Percentiles rank a stretch among this genome's conserved stretches.
These are phyloP conservation scores for Coreoperca whiteheadi DNA, from an alignment of 2,113 vertebrate species.

Conservation along the genomic window DNA sequence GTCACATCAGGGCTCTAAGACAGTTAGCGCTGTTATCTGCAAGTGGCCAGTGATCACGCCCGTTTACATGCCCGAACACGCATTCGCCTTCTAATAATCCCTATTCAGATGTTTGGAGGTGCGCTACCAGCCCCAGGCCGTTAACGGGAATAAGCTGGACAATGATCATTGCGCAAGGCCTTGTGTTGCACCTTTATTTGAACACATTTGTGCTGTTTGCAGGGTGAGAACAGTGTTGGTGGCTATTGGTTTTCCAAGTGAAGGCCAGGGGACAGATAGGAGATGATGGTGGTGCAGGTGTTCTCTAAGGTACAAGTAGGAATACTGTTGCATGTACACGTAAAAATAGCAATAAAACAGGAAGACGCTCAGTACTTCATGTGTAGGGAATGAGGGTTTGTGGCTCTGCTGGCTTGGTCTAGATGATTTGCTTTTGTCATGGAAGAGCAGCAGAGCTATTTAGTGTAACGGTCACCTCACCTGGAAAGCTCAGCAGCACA, in stretches of 20 bases:
- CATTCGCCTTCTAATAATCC: no score
- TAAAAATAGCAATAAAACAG: not conserved
- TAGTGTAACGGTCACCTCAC: conserved; percentile 20
- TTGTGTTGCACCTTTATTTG: no score
- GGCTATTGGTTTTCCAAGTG: not conserved
- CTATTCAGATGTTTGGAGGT: no score
- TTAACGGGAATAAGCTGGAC: no score
- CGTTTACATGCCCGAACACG: no score
- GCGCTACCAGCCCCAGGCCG: no score
- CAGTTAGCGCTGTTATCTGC: no score
- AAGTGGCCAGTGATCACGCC: no score
- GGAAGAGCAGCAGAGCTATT: not conserved
- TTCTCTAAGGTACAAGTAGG: not conserved
- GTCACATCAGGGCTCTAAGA: no score
- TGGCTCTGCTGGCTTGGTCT: not conserved
- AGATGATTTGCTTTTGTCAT: not conserved
- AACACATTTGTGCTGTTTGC: not conserved
- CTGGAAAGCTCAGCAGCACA: conserved; percentile 14
- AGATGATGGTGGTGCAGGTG: not conserved
- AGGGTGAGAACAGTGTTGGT: not conserved
- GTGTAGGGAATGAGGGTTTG: not conserved
- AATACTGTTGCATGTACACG: not conserved
- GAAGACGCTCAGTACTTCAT: not conserved
- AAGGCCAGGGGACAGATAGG: not conserved
- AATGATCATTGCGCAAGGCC: not conserved